Percentiles rank a stretch among this genome's conserved stretches.
These are phyloP conservation scores for Tiaroga cobitis DNA, from an alignment of 2,797 vertebrate species.

Conservation along the genomic window DNA sequence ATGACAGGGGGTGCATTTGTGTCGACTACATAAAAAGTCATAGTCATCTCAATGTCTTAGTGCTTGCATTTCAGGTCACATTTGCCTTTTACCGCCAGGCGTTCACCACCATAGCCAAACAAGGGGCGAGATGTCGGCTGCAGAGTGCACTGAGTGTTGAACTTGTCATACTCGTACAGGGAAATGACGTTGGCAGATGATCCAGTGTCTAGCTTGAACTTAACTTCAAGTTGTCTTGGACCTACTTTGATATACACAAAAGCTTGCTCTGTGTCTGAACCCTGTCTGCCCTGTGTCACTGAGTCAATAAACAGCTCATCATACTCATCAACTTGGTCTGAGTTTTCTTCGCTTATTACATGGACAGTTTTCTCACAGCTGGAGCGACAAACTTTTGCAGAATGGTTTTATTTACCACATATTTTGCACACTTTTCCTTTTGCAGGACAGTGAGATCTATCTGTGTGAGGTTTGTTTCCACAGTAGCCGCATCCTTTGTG, in stretches of 20 bases:
- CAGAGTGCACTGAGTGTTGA: neutral
- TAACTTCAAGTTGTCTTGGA: no score
- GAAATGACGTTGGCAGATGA: no score
- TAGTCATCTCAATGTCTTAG: neutral
- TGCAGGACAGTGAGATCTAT: conserved; percentile 6
- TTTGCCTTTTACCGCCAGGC: conserved; percentile 1
- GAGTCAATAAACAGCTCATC: conserved; percentile 26
- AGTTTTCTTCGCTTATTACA: neutral
- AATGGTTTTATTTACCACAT: neutral
- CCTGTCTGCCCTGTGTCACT: neutral
- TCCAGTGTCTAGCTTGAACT: no score
- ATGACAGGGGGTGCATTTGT: neutral
- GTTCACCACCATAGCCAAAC: no score
- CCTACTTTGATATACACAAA: no score
- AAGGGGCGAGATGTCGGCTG: neutral
- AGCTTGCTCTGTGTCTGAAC: no score
- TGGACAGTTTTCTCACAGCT: neutral
- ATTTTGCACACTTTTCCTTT: neutral
- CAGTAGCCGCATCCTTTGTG: neutral
- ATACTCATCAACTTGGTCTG: neutral
- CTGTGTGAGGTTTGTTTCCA: neutral
- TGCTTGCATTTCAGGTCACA: conserved; percentile 33
- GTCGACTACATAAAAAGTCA: neutral
- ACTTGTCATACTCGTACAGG: neutral
- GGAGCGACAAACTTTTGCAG: neutral